Conservation (phyloP, 2,113 vertebrate genomes). For the Oreotrochilus melanogaster region DNA sequence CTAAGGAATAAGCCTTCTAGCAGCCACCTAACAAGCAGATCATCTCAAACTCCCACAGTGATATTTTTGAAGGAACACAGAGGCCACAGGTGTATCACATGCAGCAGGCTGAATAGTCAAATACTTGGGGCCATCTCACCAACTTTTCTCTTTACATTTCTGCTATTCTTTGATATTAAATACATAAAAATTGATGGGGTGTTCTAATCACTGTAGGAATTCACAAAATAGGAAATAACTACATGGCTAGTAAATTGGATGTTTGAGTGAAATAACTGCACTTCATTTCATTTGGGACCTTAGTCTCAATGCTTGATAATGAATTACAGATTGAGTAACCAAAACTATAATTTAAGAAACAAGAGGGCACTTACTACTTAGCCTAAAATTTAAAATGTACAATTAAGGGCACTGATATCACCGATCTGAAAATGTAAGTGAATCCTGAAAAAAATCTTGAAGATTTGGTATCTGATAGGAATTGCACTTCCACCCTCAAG, state of each 20-base stretch:
- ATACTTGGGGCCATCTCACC: background rate
- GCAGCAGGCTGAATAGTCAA: background rate
- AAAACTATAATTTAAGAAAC: background rate
- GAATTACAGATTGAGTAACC: background rate
- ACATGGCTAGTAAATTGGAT: background rate
- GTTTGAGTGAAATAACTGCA: background rate
- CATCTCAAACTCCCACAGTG: background rate
- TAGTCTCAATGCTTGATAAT: background rate
- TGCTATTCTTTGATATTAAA: background rate
- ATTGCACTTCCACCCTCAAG: background rate
- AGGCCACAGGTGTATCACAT: background rate
- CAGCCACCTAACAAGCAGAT: background rate
- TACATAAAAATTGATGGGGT: background rate
- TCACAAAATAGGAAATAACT: background rate
- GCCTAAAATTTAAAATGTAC: background rate
- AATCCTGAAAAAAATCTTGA: background rate
- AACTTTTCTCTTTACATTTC: background rate
- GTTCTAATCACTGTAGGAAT: rapidly evolving
- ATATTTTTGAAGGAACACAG: background rate
- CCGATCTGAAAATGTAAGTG: background rate
- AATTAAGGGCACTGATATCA: background rate
- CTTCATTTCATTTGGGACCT: background rate
- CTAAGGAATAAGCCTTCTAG: background rate
- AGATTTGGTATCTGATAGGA: background rate
- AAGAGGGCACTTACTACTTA: background rate